A percentile compares a stretch with the other conserved stretches of the same genome.
These are phyloP conservation scores for Grantiella picta DNA, from an alignment of 2,113 vertebrate species.

Conservation along the genomic window DNA sequence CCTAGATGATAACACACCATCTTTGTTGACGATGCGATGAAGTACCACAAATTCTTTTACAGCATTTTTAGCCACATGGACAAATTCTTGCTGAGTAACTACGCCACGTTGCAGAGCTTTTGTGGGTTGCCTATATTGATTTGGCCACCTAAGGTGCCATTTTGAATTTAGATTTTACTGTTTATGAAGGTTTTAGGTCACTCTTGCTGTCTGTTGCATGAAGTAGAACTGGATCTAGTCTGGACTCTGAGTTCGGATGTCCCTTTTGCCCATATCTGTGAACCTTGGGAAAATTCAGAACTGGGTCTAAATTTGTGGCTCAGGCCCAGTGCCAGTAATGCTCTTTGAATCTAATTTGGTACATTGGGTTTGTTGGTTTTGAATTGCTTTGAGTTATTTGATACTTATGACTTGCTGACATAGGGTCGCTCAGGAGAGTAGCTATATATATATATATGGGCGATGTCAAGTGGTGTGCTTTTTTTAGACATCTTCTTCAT, in stretches of 20 bases:
- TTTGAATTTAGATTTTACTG: conserved; percentile 6
- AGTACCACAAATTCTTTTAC: not conserved
- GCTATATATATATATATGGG: conserved; percentile 9
- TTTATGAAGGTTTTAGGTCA: not conserved
- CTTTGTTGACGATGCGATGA: not conserved
- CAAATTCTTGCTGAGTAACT: not conserved
- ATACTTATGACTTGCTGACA: conserved; percentile 52
- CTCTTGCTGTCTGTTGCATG: not conserved
- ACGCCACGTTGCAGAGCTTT: not conserved
- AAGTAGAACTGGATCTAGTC: not conserved
- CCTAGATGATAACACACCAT: not conserved
- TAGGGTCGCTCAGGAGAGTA: not conserved
- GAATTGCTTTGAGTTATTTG: conserved; percentile 60
- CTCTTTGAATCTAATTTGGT: conserved; percentile 48
- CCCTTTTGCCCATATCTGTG: not conserved
- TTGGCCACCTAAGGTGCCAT: not conserved
- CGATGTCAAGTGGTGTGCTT: conserved; percentile 26
- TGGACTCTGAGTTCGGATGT: not conserved
- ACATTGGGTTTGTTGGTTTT: conserved; percentile 56
- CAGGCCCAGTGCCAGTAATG: not conserved
- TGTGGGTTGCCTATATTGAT: not conserved
- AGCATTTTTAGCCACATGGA: not conserved
- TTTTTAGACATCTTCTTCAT: conserved; percentile 38
- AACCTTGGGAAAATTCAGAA: conserved; percentile 34
- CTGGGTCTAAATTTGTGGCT: conserved; percentile 26